These are phyloP conservation scores for Bicyclus anynana DNA, from an alignment of 1,140 invertebrate genomes.

Conservation along the genomic window DNA sequence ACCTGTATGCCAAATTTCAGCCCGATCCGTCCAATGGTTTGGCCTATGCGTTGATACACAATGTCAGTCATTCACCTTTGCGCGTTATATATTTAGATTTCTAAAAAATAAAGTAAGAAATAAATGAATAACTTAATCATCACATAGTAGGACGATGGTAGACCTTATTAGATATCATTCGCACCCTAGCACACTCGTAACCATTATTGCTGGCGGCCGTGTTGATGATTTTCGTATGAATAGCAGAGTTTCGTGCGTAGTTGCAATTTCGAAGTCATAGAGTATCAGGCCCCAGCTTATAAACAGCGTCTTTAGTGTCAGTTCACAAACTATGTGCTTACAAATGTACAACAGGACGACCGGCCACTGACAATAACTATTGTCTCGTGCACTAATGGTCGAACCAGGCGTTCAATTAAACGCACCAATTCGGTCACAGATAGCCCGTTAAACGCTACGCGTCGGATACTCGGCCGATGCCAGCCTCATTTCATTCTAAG, in stretches of 20 bases:
- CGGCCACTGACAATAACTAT: conserved; percentile 61
- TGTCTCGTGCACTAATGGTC: conserved; percentile 62
- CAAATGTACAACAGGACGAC: conserved; percentile 23
- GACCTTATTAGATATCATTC: neutral
- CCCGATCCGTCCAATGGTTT: too few species aligned
- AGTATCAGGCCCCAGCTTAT: neutral
- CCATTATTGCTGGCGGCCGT: too few species aligned
- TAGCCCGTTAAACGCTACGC: conserved; percentile 51
- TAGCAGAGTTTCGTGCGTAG: too few species aligned
- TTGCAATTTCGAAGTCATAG: neutral
- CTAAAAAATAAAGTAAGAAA: too few species aligned
- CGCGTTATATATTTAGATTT: too few species aligned
- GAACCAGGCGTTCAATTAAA: conserved; percentile 71
- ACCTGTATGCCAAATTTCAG: too few species aligned
- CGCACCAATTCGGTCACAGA: conserved; percentile 58
- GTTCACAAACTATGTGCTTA: conserved; percentile 22
- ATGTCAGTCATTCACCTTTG: too few species aligned
- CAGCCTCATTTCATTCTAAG: conserved; percentile 36
- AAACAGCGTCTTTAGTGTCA: neutral
- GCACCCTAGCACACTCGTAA: too few species aligned
- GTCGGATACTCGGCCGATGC: conserved; percentile 38
- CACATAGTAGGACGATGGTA: too few species aligned
- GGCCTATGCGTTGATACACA: too few species aligned
- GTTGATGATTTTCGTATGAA: too few species aligned
- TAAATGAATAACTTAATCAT: too few species aligned